These are phyloP conservation scores for Pteronotus mesoamericanus DNA, from an alignment of 2,797 vertebrate species.

Conservation along the genomic window DNA sequence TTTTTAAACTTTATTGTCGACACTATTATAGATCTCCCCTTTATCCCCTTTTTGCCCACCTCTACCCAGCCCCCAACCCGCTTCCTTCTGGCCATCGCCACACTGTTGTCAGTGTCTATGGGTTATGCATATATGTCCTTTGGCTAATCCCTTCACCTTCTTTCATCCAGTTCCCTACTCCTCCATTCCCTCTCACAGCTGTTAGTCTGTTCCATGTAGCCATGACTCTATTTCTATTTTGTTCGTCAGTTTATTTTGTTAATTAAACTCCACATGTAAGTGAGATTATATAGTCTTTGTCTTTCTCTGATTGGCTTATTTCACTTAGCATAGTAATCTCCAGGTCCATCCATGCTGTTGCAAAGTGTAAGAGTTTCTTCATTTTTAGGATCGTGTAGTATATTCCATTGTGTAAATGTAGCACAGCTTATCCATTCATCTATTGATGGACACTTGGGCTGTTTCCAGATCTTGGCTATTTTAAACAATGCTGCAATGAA, in stretches of 20 bases:
- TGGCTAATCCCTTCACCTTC: not conserved
- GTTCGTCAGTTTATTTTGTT: not conserved
- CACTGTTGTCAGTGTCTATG: not conserved
- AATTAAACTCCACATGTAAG: not conserved
- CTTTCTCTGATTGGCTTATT: not conserved
- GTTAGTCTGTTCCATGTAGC: not conserved
- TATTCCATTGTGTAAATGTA: not conserved
- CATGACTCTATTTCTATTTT: not conserved
- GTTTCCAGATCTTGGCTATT: not conserved
- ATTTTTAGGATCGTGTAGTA: not conserved
- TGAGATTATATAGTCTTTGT: not conserved
- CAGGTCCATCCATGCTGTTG: not conserved
- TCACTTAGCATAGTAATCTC: not conserved
- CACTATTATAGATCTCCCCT: too few species aligned
- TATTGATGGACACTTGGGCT: not conserved
- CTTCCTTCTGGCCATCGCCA: not conserved
- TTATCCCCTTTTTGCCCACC: too few species aligned
- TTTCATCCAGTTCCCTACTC: not conserved
- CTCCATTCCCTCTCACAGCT: not conserved
- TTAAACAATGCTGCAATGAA: not conserved
- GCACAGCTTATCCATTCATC: not conserved
- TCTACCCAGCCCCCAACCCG: too few species aligned
- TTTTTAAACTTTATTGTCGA: not conserved
- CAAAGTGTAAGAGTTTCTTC: not conserved
- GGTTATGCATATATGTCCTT: not conserved